These are phyloP conservation scores for Nothocercus julius DNA, from an alignment of 2,113 vertebrate species.

Conservation along the genomic window DNA sequence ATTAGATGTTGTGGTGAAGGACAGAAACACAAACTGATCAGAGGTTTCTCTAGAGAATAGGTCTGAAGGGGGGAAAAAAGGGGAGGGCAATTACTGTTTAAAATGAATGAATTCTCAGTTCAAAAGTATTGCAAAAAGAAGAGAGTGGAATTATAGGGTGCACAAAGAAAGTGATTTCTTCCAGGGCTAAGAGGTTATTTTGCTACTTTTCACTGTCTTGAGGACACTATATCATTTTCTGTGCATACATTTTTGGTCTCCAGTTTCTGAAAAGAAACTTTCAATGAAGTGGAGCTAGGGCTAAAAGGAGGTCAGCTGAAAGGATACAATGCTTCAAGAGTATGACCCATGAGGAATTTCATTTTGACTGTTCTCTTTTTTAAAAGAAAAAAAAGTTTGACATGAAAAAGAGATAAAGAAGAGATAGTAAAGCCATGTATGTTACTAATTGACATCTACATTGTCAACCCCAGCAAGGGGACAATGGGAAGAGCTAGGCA, in stretches of 20 bases:
- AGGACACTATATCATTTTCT: neutral
- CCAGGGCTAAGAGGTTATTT: neutral
- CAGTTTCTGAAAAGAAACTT: neutral
- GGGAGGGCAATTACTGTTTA: neutral
- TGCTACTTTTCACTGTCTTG: neutral
- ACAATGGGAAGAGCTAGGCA: neutral
- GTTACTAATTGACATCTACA: neutral
- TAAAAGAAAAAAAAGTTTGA: neutral
- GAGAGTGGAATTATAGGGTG: neutral
- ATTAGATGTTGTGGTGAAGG: neutral
- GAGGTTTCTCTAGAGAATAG: neutral
- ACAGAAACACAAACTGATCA: neutral
- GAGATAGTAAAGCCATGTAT: rapidly evolving
- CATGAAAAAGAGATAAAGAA: neutral
- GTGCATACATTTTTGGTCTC: neutral
- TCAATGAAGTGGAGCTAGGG: neutral
- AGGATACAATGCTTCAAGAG: neutral
- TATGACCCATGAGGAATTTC: neutral
- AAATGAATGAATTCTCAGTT: neutral
- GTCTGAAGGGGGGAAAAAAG: neutral
- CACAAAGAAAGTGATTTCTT: slow-evolving; percentile 26
- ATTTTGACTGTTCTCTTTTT: neutral
- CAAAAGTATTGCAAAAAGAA: neutral
- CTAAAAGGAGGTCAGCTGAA: neutral
- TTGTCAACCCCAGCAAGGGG: neutral